These are phyloP conservation scores for Aporophyla lueneburgensis DNA, from an alignment of 2,888 invertebrate species.

Conservation along the genomic window DNA sequence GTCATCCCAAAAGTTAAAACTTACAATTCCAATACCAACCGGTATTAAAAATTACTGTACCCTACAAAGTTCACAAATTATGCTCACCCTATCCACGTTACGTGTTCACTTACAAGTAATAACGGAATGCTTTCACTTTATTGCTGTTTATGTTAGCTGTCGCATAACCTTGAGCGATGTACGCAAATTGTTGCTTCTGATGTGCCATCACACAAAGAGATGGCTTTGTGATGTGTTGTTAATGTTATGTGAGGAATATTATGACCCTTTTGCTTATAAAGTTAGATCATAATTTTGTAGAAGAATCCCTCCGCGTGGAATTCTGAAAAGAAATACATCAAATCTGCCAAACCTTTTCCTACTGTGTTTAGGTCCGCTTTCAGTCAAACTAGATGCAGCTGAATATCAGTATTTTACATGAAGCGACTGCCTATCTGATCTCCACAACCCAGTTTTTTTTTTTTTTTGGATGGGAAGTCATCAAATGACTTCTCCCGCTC, in stretches of 20 bases:
- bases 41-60: too few relatives aligned
- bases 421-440: too few relatives aligned
- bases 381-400: background rate
- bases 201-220: slow-evolving; percentile 16
- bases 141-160: slow-evolving; percentile 42
- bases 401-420: background rate
- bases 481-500: too few relatives aligned
- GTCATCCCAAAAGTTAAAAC: too few relatives aligned
- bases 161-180: slow-evolving; percentile 29
- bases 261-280: background rate
- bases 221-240: background rate
- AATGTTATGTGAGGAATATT: slow-evolving; percentile 1
- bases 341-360: background rate
- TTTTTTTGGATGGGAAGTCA: too few relatives aligned
- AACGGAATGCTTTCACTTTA: slow-evolving; percentile 61
- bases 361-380: background rate
- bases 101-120: slow-evolving; percentile 66
- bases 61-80: background rate
- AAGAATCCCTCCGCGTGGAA: background rate
- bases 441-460: too few relatives aligned
- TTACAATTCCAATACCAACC: too few relatives aligned
- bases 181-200: slow-evolving; percentile 34
- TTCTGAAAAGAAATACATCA: background rate
- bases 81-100: slow-evolving; percentile 43
- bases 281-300: background rate